Evolutionary conservation across 2,888 invertebrate species (phyloP).

Genomic region (Coenonympha glycerion): DNA sequence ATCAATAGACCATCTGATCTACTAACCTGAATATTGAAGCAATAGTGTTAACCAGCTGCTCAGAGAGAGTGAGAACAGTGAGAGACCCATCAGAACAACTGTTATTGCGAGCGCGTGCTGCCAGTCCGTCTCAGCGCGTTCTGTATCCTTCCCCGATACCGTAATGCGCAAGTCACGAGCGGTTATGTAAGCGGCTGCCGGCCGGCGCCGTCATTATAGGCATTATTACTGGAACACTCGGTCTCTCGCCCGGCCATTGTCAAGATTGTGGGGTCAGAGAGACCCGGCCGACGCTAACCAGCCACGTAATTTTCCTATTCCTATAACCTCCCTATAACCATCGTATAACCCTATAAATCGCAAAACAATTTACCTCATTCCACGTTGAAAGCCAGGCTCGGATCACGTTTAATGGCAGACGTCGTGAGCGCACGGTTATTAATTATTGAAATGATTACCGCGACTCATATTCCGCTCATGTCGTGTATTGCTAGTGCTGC

Average conservation of each 20-base stretch:
- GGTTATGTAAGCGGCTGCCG: slow-evolving; percentile 73
- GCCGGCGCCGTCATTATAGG: slow-evolving; percentile 68
- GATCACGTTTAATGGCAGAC: slow-evolving; percentile 56
- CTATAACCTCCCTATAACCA: slow-evolving; percentile 39
- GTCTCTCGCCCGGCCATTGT: slow-evolving; percentile 64
- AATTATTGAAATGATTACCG: slow-evolving; percentile 64
- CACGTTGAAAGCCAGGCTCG: slow-evolving; percentile 40
- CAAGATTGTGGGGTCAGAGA: slow-evolving; percentile 74
- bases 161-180: slow-evolving; percentile 75
- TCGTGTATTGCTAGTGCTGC: slow-evolving; percentile 30
- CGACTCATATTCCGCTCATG: slow-evolving; percentile 47
- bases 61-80: neutral
- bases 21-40: too few species aligned
- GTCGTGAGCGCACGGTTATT: slow-evolving; percentile 65
- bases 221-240: slow-evolving; percentile 66
- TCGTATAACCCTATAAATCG: slow-evolving; percentile 70
- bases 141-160: slow-evolving; percentile 69
- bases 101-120: slow-evolving; percentile 14
- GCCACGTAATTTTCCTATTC: slow-evolving; percentile 69
- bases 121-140: slow-evolving; percentile 34
- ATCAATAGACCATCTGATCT: neutral
- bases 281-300: slow-evolving; percentile 51
- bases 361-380: slow-evolving; percentile 62
- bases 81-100: slow-evolving; percentile 2
- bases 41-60: too few species aligned